phyloP scores from a whole-genome alignment of 1,140 invertebrate species.

The Luehdorfia chinensis region DNA sequence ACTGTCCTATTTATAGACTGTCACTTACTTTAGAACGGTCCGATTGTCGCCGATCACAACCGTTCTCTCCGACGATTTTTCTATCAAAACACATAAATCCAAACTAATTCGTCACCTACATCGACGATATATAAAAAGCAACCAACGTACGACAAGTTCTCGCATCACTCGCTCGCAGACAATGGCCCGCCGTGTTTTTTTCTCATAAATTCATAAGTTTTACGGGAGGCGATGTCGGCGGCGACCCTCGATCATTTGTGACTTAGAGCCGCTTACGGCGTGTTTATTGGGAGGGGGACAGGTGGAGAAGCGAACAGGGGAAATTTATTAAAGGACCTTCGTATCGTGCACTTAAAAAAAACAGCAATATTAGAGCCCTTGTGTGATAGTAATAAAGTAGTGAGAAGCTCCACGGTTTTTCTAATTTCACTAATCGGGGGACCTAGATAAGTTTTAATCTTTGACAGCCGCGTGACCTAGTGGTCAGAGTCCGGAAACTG shows the following conservation, averaged over 20 bases:
- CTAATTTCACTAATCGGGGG: too few relatives aligned
- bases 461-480: too few relatives aligned
- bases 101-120: neutral
- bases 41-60: neutral
- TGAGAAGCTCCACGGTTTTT: too few relatives aligned
- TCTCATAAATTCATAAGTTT: constrained; percentile 8
- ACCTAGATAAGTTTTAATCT: too few relatives aligned
- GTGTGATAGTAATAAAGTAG: too few relatives aligned
- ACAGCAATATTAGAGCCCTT: too few relatives aligned
- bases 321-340: constrained; percentile 10
- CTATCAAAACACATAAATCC: neutral
- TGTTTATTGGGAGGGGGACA: constrained; percentile 10
- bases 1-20: neutral
- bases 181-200: constrained; percentile 9
- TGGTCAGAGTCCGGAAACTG: too few relatives aligned
- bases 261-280: constrained; percentile 11
- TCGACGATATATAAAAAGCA: too few relatives aligned
- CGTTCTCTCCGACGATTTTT: neutral
- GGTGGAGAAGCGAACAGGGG: constrained; percentile 6
- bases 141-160: too few relatives aligned
- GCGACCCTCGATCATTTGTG: constrained; percentile 5
- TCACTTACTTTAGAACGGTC: neutral
- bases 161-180: too few relatives aligned
- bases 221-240: neutral
- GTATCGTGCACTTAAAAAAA: neutral